Conservation (phyloP, 2,888 invertebrate species). For the Leucoma salicis region DNA sequence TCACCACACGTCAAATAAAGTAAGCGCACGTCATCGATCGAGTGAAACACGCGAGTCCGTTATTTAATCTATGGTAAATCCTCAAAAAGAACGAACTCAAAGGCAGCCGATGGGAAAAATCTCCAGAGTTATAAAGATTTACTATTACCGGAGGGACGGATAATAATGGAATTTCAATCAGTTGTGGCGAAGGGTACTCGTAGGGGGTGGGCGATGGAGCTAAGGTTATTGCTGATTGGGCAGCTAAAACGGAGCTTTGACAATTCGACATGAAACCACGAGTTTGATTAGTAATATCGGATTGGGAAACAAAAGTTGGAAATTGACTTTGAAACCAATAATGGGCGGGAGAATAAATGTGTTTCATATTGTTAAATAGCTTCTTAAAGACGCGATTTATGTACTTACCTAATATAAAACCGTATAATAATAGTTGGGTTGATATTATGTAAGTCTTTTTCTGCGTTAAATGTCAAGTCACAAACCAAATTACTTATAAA, state of each 20-base stretch:
- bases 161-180: slow-evolving; percentile 81
- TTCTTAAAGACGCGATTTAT: too few species aligned
- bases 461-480: too few species aligned
- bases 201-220: slow-evolving; percentile 12
- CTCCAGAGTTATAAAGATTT: slow-evolving; percentile 65
- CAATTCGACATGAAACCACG: slow-evolving; percentile 27
- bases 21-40: background rate
- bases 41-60: slow-evolving; percentile 20
- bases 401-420: too few species aligned
- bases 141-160: slow-evolving; percentile 61
- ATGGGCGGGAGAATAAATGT: background rate
- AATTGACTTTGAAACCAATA: slow-evolving; percentile 13
- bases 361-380: background rate
- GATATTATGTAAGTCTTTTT: too few species aligned
- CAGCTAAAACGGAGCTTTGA: slow-evolving; percentile 35
- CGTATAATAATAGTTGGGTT: too few species aligned
- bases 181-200: slow-evolving; percentile 35
- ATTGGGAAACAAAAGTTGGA: slow-evolving; percentile 30
- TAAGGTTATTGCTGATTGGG: slow-evolving; percentile 39
- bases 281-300: slow-evolving; percentile 35
- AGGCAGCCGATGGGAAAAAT: slow-evolving; percentile 62
- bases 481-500: too few species aligned
- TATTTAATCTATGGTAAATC: slow-evolving; percentile 56
- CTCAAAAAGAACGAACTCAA: slow-evolving; percentile 56
- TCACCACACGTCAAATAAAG: background rate